Evolutionary conservation across 2,888 invertebrate species (phyloP), one percentile per base, ranked within the genome.

Genomic region (Chymomyza procnemis): DNA sequence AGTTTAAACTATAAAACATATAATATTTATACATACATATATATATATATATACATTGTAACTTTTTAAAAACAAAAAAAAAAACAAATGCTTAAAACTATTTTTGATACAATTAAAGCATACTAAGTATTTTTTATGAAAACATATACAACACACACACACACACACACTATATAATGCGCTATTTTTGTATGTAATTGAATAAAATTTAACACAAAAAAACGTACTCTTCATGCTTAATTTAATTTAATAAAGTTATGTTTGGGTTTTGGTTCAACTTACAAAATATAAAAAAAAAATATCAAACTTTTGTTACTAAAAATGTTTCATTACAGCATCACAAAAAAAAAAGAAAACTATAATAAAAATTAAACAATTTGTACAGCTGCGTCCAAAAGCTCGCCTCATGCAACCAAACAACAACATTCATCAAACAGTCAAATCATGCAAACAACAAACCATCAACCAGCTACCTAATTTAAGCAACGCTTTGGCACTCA

Each of bases 111-210:
- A 72, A 6, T 70, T 67, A 73, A 78, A 74, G 66, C 79, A 68
- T 71, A 66, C 71, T 75, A 78, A 78, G 71, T 71, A 77, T 73
- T 79, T 50, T 79, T 74, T 81, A 84, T 74, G 66, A 52, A 71
- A 46, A 72, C 59, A 67, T 64, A 62, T 62, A 41, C 34, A 41
- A 41, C 12, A 71, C 66, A 73, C 48, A 75, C 58, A 69, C 60
- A 73, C 54, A 66, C 47, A 70, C 55, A 69, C 52, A 79, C 77
- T 80, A 79, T 77, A 82, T 74, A 73, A n/a, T 60, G 54, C 64
- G 79, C 76, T 79, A 80, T 78, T 78, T 86, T 88, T 88, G 75
- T 81, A 80, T 75, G 85, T 79, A 85, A 88, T 78, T 86, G 72
- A 85, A 88, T 88, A 85, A 85, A 85, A 73, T 68, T 75, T 69